A percentile compares a stretch with the other conserved stretches of the same genome.
Evolutionary conservation across 2,113 vertebrate genomes (phyloP).

Genomic region (Hypomesus transpacificus): DNA sequence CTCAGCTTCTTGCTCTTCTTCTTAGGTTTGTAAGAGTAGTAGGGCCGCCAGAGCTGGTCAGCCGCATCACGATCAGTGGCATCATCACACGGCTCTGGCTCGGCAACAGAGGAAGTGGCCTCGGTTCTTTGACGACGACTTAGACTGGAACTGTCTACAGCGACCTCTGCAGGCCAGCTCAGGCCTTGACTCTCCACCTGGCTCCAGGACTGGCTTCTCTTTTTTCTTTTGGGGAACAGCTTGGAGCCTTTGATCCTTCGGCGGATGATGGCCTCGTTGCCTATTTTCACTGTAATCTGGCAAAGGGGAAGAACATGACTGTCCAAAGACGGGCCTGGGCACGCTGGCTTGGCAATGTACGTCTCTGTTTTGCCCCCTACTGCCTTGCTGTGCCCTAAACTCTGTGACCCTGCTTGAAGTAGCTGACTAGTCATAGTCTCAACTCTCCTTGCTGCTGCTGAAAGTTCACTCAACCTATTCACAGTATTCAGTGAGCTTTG

Average conservation of each 20-base stretch:
- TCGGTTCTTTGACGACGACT: slow-evolving; percentile 68
- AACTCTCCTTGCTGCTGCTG: slow-evolving; percentile 63
- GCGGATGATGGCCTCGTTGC: slow-evolving; percentile 92
- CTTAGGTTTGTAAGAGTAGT: slow-evolving; percentile 97
- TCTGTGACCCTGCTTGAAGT: slow-evolving; percentile 61
- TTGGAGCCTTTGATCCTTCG: slow-evolving; percentile 92
- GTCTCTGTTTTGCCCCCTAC: slow-evolving; percentile 85
- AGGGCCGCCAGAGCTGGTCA: slow-evolving; percentile 94
- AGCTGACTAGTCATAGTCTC: slow-evolving; percentile 75
- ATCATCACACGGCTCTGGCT: slow-evolving; percentile 80
- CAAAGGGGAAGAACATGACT: slow-evolving; percentile 87
- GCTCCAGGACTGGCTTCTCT: slow-evolving; percentile 62
- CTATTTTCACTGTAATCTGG: slow-evolving; percentile 98
- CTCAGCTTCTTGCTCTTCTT: slow-evolving; percentile 87
- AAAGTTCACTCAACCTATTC: slow-evolving; percentile 79
- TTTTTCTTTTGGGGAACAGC: slow-evolving; percentile 83
- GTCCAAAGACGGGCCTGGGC: slow-evolving; percentile 86
- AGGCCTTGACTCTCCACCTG: slow-evolving; percentile 36
- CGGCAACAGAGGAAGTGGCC: slow-evolving; percentile 44
- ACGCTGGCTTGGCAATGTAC: slow-evolving; percentile 93
- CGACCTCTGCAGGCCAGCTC: slow-evolving; percentile 44
- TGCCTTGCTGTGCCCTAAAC: slow-evolving; percentile 57
- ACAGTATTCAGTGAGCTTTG: slow-evolving; percentile 67
- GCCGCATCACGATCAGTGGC: slow-evolving; percentile 87
- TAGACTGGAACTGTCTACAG: slow-evolving; percentile 65